These are phyloP conservation scores for Rhincodon typus DNA, from an alignment of 2,797 vertebrate species.

Conservation along the genomic window DNA sequence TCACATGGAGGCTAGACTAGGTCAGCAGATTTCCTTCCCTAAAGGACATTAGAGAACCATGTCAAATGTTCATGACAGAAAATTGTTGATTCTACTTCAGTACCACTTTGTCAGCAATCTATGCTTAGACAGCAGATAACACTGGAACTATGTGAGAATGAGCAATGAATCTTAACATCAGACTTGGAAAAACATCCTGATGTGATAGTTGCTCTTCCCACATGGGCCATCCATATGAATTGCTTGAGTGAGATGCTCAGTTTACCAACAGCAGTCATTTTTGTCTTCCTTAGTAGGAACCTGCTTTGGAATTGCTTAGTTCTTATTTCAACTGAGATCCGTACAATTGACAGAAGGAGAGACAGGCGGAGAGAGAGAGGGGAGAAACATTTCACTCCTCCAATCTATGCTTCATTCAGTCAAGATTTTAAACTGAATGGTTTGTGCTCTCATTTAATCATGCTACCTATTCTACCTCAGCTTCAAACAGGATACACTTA, in stretches of 20 bases:
- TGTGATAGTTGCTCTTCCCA: background rate
- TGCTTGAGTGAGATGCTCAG: background rate
- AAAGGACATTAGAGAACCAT: too few species aligned
- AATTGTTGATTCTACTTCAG: background rate
- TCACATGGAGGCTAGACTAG: too few species aligned
- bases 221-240: background rate
- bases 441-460: background rate
- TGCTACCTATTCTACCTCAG: background rate
- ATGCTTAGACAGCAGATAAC: background rate
- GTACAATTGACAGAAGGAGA: background rate
- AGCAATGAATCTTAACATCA: background rate
- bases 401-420: background rate
- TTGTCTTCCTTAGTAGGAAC: background rate
- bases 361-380: background rate
- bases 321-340: background rate
- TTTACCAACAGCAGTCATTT: background rate
- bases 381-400: background rate
- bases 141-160: background rate
- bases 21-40: too few species aligned
- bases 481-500: background rate
- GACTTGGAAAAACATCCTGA: background rate
- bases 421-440: background rate
- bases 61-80: background rate
- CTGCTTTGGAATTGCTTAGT: background rate
- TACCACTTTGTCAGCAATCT: background rate